Conservation (phyloP, 2,113 vertebrate genomes). For the Meles meles region DNA sequence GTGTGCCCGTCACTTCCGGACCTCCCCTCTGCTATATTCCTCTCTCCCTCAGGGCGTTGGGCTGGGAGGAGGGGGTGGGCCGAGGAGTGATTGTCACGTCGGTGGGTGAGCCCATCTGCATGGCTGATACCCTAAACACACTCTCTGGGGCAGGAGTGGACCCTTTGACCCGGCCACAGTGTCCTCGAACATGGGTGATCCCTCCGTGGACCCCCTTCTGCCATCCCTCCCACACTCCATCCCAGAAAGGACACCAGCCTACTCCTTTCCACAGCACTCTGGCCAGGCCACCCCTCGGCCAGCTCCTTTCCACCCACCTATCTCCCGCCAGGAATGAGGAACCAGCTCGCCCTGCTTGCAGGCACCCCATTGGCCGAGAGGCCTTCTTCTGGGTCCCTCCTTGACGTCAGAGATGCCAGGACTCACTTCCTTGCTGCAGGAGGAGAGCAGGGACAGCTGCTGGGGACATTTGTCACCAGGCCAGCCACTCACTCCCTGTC, state of each 20-base stretch:
- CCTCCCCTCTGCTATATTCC: neutral
- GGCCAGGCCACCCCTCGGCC: neutral
- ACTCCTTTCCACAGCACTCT: no score
- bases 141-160: neutral
- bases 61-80: no score
- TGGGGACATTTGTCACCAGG: neutral
- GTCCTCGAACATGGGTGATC: neutral
- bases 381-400: neutral
- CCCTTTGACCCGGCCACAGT: neutral
- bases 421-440: neutral
- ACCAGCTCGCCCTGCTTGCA: neutral
- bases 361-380: neutral
- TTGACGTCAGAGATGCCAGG: neutral
- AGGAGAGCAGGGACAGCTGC: neutral
- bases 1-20: neutral
- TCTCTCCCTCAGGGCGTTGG: neutral
- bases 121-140: neutral
- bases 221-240: neutral
- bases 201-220: neutral
- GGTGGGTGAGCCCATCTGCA: neutral
- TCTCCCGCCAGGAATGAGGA: neutral
- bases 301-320: neutral
- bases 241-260: neutral
- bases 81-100: neutral
- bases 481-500: neutral